Conservation (phyloP, 2,797 vertebrate genomes). For the Rhinogobio ventralis region DNA sequence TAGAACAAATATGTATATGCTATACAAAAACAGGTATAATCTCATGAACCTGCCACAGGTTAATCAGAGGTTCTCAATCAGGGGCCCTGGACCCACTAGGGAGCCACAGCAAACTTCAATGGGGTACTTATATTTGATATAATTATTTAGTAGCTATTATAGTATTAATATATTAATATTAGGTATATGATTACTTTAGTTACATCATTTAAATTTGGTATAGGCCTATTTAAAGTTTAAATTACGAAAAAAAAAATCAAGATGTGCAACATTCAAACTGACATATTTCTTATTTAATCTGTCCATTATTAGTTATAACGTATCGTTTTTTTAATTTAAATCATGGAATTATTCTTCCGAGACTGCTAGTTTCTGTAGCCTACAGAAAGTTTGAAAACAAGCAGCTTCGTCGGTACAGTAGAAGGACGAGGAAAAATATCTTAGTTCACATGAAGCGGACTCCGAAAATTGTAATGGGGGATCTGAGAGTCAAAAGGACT, state of each 20-base stretch:
- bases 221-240: background rate
- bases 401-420: background rate
- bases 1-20: background rate
- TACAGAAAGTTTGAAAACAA: background rate
- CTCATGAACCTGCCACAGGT: background rate
- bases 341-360: background rate
- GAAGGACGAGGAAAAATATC: background rate
- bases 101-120: slow-evolving; percentile 13
- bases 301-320: too few relatives aligned
- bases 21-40: background rate
- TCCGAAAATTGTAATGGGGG: background rate
- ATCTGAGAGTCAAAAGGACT: background rate
- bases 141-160: background rate
- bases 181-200: too few relatives aligned
- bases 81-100: slow-evolving; percentile 11
- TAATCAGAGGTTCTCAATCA: background rate
- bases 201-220: background rate
- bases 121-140: background rate
- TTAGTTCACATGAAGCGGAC: background rate
- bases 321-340: background rate
- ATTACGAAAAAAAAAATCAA: background rate
- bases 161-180: background rate
- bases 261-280: background rate
- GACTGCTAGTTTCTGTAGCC: background rate
- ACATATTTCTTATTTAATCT: background rate